These are phyloP conservation scores for Tinamus guttatus DNA, from an alignment of 2,113 vertebrate genomes.

Conservation along the genomic window DNA sequence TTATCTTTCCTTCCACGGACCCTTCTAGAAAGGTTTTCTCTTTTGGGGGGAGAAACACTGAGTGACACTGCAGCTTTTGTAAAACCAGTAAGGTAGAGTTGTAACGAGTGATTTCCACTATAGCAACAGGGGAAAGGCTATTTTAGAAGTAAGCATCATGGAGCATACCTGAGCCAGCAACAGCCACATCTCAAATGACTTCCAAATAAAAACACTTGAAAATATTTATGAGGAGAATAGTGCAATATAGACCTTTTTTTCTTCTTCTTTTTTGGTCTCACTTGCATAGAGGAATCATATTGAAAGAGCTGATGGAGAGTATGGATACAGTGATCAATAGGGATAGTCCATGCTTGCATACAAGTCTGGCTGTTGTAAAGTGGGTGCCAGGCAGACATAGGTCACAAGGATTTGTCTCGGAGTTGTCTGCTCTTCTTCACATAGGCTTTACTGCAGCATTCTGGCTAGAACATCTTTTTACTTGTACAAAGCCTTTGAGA, in stretches of 20 bases:
- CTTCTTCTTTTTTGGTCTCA: background rate
- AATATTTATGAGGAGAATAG: background rate
- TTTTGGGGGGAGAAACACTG: accelerated
- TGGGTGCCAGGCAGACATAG: too few species aligned
- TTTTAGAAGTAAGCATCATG: conserved; percentile 25
- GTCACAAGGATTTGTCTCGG: background rate
- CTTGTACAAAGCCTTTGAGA: background rate
- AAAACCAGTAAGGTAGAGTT: background rate
- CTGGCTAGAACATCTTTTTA: background rate
- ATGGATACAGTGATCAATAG: background rate
- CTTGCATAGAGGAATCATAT: background rate
- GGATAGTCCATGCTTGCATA: background rate
- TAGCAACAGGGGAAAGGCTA: conserved; percentile 7
- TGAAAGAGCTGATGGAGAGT: background rate
- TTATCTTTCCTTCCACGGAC: background rate
- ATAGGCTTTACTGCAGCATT: background rate
- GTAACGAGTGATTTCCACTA: background rate
- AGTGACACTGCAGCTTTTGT: accelerated
- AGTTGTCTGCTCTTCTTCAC: background rate
- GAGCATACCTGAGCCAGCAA: background rate
- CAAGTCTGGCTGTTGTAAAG: background rate
- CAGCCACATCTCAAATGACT: background rate
- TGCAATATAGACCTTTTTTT: background rate
- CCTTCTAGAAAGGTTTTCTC: accelerated
- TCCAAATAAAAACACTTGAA: background rate